Evolutionary conservation across 2,113 vertebrate genomes (phyloP).

Genomic region (Sceloporus undulatus): DNA sequence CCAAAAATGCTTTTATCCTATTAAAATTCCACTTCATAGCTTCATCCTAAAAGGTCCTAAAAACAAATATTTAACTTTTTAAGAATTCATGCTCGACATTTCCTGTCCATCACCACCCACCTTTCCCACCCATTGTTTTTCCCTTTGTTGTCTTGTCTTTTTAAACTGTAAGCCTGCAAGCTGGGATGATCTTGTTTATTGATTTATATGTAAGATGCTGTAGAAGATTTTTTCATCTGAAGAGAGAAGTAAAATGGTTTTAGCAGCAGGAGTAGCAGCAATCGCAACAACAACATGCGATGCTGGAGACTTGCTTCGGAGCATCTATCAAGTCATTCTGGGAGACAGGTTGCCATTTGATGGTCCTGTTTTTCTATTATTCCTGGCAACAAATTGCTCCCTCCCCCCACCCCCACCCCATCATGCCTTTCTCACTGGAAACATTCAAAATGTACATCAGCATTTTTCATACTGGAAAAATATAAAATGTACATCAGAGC

Average conservation of each 20-base stretch:
- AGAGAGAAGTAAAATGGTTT: background rate
- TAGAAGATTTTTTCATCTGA: background rate
- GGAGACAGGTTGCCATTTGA: background rate
- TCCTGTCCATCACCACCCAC: background rate
- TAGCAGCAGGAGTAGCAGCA: background rate
- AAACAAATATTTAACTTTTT: background rate
- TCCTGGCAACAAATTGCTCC: background rate
- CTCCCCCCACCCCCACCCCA: background rate
- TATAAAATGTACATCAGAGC: slow-evolving; percentile 36
- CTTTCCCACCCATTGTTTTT: background rate
- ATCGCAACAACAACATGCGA: background rate
- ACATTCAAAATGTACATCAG: slow-evolving; percentile 41
- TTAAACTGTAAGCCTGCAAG: background rate
- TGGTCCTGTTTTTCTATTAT: slow-evolving; percentile 1
- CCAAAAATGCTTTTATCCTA: too few species aligned
- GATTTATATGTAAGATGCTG: background rate
- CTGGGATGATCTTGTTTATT: background rate
- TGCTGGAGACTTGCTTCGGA: background rate
- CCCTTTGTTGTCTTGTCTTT: background rate
- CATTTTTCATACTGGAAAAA: slow-evolving; percentile 8
- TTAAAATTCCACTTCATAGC: background rate
- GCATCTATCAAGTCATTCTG: background rate
- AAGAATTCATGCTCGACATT: background rate
- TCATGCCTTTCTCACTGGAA: background rate
- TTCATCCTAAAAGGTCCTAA: background rate